phyloP scores from a whole-genome alignment of 2,888 invertebrate genomes.

The Mesochorus sp. region DNA sequence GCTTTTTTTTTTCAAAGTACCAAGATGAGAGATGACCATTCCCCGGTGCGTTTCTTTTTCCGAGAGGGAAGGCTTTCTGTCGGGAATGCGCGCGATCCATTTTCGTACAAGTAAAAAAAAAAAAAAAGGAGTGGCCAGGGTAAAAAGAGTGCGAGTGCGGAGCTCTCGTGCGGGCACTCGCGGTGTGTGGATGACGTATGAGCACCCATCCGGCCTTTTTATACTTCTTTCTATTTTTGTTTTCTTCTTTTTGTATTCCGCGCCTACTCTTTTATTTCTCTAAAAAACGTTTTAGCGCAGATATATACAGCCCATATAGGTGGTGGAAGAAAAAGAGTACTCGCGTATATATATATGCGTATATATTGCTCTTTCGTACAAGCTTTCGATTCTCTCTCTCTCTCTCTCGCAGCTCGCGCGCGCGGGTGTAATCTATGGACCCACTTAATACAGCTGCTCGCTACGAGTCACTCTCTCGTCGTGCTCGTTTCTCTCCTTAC shows the following conservation, averaged over 20 bases:
- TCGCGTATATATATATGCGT: too few relatives aligned
- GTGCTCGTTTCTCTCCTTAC: slow-evolving; percentile 45
- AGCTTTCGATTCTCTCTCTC: slow-evolving; percentile 34
- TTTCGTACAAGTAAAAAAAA: slow-evolving; percentile 39
- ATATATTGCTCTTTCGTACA: slow-evolving; percentile 57
- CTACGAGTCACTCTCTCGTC: slow-evolving; percentile 69
- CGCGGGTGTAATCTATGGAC: slow-evolving; percentile 79
- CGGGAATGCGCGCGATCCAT: slow-evolving; percentile 43
- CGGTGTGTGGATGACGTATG: slow-evolving; percentile 72
- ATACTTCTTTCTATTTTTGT: neutral
- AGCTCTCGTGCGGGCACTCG: slow-evolving; percentile 52
- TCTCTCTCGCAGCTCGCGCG: neutral
- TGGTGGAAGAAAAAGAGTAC: slow-evolving; percentile 33
- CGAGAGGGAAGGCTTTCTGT: too few relatives aligned
- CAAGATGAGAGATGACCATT: too few relatives aligned
- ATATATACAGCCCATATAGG: slow-evolving; percentile 39
- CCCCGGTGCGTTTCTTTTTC: too few relatives aligned
- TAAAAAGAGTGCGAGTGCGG: slow-evolving; percentile 52
- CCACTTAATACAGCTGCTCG: slow-evolving; percentile 81
- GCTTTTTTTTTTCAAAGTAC: too few relatives aligned
- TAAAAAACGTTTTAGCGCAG: slow-evolving; percentile 76
- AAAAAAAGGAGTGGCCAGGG: slow-evolving; percentile 7
- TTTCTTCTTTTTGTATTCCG: slow-evolving; percentile 5
- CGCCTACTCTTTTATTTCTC: slow-evolving; percentile 67
- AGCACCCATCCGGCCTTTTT: slow-evolving; percentile 64